These are phyloP conservation scores for Drosophila colorata DNA, from an alignment of 2,888 invertebrate genomes.

Conservation along the genomic window DNA sequence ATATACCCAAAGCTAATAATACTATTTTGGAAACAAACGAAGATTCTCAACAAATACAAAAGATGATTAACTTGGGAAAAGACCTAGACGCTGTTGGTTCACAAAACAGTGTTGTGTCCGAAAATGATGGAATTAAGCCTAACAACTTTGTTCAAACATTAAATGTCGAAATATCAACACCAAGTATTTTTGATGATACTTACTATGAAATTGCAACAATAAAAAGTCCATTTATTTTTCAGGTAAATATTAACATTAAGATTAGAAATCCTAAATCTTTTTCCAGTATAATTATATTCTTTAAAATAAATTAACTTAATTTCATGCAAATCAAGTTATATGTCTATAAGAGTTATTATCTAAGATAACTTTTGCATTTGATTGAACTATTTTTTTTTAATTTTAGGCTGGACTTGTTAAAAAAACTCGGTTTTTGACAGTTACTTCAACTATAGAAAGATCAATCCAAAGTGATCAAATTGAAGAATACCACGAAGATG, in stretches of 20 bases:
- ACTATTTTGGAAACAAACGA: conserved; percentile 83
- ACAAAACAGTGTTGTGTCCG: conserved; percentile 86
- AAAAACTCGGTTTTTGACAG: conserved; percentile 94
- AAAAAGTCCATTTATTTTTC: conserved; percentile 95
- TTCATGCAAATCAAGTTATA: no score
- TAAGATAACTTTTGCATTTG: not conserved
- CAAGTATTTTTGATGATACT: conserved; percentile 93
- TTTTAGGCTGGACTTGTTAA: conserved; percentile 93
- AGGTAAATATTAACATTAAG: conserved; percentile 89
- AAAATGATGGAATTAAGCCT: conserved; percentile 83
- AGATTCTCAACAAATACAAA: conserved; percentile 79
- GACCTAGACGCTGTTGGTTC: conserved; percentile 92
- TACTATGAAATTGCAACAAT: conserved; percentile 96
- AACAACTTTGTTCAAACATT: conserved; percentile 90
- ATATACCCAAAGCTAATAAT: conserved; percentile 83
- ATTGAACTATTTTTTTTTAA: not conserved
- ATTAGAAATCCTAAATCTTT: no score
- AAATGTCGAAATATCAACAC: conserved; percentile 95
- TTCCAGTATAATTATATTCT: no score
- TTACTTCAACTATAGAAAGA: conserved; percentile 94
- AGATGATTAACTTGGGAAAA: conserved; percentile 75
- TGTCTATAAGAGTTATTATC: not conserved
- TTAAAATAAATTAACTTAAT: no score
- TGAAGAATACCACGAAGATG: conserved; percentile 87
- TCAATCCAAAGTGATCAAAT: conserved; percentile 88